phyloP scores from a whole-genome alignment of 2,888 invertebrate genomes.

The Lasioglossum oenotherae region DNA sequence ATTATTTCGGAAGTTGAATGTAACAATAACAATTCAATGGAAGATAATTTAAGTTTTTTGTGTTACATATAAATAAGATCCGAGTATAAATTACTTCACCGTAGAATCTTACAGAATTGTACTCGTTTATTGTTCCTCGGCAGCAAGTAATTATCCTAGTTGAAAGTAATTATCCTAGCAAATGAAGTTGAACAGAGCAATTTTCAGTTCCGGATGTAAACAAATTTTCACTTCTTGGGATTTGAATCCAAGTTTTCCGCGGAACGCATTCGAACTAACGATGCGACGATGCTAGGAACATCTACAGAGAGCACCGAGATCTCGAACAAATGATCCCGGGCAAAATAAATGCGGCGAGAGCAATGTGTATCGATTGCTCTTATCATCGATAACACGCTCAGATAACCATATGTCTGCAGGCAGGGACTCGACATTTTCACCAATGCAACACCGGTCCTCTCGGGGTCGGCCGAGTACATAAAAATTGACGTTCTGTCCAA shows the following conservation, averaged over 20 bases:
- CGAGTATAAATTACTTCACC: neutral
- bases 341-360: conserved; percentile 28
- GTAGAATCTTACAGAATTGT: neutral
- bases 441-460: neutral
- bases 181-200: neutral
- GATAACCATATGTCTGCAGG: conserved; percentile 45
- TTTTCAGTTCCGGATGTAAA: neutral
- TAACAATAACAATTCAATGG: neutral
- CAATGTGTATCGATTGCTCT: conserved; percentile 31
- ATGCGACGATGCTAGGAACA: neutral
- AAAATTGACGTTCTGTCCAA: neutral
- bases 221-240: neutral
- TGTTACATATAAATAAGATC: neutral
- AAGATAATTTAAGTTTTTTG: neutral
- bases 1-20: neutral
- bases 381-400: conserved; percentile 32
- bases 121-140: neutral
- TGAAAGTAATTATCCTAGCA: neutral
- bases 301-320: neutral
- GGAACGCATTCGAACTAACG: neutral
- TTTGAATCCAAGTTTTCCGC: neutral
- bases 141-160: neutral
- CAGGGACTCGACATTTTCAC: conserved; percentile 54
- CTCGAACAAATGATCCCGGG: neutral
- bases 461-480: neutral